Base-by-base conservation (phyloP, 2,888 invertebrate genomes). In the Thera britannica region DNA sequence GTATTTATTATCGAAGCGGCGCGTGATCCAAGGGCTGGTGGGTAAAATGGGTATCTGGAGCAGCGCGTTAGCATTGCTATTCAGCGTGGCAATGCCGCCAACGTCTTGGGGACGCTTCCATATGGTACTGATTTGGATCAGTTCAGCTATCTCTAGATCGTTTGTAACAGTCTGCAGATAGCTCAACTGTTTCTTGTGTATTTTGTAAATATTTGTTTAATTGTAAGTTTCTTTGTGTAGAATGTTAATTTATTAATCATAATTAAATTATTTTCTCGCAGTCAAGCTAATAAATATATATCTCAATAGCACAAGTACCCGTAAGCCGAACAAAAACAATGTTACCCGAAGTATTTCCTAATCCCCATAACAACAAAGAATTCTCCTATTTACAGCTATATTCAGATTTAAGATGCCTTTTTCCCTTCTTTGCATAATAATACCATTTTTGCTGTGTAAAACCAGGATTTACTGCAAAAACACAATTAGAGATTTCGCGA, bases 401-500 rank as follows among this genome's bases (percentile, higher is more conserved):
- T 72, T 73, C 65, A 71, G 75, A 73, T 75, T 75, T 73, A 66
- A 44, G 73, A 70, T 70, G 62, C 65, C 65, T 54, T 66, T 72
- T 70, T 72, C 65, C 65, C 72, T 55, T 72, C 59, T 74, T 74
- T 69, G 70, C 75, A 75, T 75, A 75, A 75, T 75, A 69, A 72
- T 72, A 72, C 75, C 70, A 72, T 75, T 75, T 72, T 72, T 75
- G 72, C 70, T 65, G 71, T 74, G 71, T 74, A 67, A 72, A 72
- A 67, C 66, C 65, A 65, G 71, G 71, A 71, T 75, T 72, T 72
- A 70, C 65, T 70, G 70, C 67, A 74, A 72, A 74, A 74, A 75
- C 74, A 75, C 74, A 75, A 75, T 75, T 75, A 75, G 73, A 71
- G 62, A 61, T 61, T 70, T 71, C 69, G 68, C 58, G 66, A 71